A percentile compares a stretch with the other conserved stretches of the same genome.
phyloP scores from a whole-genome alignment of 2,888 invertebrate species.

The Pyrrhosoma nymphula region DNA sequence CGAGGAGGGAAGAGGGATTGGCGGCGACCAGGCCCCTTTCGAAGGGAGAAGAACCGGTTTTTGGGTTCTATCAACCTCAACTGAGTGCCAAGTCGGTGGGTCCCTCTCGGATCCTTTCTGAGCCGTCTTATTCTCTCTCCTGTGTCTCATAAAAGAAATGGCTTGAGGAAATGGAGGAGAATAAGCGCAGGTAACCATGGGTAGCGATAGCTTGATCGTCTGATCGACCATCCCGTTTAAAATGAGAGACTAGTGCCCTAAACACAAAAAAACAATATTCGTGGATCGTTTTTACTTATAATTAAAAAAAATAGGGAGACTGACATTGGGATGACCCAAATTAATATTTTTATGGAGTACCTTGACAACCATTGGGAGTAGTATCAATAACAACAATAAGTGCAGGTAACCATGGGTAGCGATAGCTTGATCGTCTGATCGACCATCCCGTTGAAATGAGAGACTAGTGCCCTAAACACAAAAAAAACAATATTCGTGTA shows the following conservation, averaged over 20 bases:
- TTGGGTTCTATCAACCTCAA: constrained; percentile 17
- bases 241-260: too few species aligned
- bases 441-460: too few species aligned
- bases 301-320: too few species aligned
- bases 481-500: too few species aligned
- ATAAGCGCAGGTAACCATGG: neutral
- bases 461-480: too few species aligned
- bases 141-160: neutral
- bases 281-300: too few species aligned
- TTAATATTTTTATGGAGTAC: too few species aligned
- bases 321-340: too few species aligned
- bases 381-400: too few species aligned
- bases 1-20: neutral
- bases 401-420: neutral
- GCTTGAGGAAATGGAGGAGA: neutral
- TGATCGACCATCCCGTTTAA: too few species aligned
- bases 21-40: constrained; percentile 40
- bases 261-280: too few species aligned
- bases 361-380: too few species aligned
- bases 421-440: neutral
- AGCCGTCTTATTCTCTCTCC: neutral
- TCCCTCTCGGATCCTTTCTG: neutral
- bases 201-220: neutral
- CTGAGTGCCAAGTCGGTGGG: constrained; percentile 30
- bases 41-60: constrained; percentile 55